phyloP scores from a whole-genome alignment of 2,888 invertebrate genomes.

The Drosophila lutescens region DNA sequence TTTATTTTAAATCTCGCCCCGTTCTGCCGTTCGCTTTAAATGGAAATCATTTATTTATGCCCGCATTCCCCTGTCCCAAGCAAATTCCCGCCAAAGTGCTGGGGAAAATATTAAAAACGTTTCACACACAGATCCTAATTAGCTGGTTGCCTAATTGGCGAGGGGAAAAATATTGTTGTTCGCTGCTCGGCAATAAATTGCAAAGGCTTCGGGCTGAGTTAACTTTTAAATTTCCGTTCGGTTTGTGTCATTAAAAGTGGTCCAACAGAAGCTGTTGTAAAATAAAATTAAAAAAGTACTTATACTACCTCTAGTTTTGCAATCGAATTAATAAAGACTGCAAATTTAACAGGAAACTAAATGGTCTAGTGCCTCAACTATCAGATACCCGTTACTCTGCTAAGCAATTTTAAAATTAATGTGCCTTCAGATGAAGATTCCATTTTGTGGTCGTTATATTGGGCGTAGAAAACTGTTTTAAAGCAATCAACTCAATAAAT shows the following conservation, averaged over 20 bases:
- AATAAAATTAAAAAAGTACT: not conserved
- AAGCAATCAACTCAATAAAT: no score
- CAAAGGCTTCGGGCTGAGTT: not conserved
- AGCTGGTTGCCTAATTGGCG: constrained; percentile 46
- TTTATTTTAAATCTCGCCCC: constrained; percentile 78
- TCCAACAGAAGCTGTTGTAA: not conserved
- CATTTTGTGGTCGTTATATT: no score
- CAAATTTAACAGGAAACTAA: no score
- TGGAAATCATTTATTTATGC: constrained; percentile 66
- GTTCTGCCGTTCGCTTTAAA: constrained; percentile 68
- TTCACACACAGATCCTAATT: constrained; percentile 44
- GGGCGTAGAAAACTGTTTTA: no score
- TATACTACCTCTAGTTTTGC: no score
- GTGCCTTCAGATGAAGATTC: no score
- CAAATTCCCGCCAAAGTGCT: constrained; percentile 18
- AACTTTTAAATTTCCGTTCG: constrained; percentile 14
- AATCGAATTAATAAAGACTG: no score
- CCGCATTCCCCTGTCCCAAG: constrained; percentile 27
- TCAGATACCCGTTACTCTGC: no score
- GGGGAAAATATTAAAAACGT: constrained; percentile 37
- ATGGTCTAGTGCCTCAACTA: no score
- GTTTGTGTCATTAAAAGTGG: not conserved
- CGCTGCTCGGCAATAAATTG: not conserved
- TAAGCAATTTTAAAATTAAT: no score
- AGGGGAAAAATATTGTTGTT: constrained; percentile 10